Evolutionary conservation across 2,888 invertebrate genomes (phyloP).

Genomic region (Oasisia sp.): DNA sequence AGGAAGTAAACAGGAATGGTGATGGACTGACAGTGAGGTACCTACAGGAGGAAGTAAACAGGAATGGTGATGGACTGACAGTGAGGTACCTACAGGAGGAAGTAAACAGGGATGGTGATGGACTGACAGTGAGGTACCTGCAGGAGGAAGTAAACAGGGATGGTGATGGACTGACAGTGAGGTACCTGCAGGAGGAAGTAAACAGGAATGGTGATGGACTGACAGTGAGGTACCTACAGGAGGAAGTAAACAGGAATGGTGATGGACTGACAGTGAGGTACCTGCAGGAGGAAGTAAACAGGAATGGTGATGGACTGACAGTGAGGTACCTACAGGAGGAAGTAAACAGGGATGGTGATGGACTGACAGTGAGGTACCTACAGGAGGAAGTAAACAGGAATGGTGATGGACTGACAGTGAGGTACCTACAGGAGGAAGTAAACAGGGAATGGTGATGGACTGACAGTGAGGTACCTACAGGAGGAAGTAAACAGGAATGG

Average conservation of each 20-base stretch:
- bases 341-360: no score
- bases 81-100: constrained; percentile 59
- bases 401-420: no score
- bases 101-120: no score
- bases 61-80: no score
- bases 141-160: constrained; percentile 61
- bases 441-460: no score
- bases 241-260: no score
- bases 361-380: constrained; percentile 54
- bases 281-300: constrained; percentile 63
- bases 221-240: constrained; percentile 54
- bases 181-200: constrained; percentile 62
- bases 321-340: constrained; percentile 59
- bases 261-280: constrained; percentile 43
- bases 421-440: constrained; percentile 62
- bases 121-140: constrained; percentile 54
- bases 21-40: constrained; percentile 43
- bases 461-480: constrained; percentile 55
- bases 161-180: no score
- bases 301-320: no score
- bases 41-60: constrained; percentile 63
- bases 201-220: no score
- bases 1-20: no score
- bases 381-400: constrained; percentile 61
- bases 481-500: no score